These are phyloP conservation scores for Odontothrips loti DNA, from an alignment of 2,888 invertebrate genomes.

Conservation along the genomic window DNA sequence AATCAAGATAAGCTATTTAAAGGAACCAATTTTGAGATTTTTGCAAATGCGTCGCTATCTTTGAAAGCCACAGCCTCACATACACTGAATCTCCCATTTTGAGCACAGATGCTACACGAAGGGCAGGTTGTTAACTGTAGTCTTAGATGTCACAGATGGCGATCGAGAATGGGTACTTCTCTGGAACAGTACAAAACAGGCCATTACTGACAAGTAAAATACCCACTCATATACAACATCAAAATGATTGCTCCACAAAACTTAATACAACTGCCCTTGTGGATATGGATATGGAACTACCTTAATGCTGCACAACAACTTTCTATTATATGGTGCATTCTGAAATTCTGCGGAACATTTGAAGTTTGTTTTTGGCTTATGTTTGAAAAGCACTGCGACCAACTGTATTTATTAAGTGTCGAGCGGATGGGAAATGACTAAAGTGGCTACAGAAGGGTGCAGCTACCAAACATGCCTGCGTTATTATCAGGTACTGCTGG, in stretches of 20 bases:
- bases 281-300: no score
- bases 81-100: background rate
- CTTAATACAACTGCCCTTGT: no score
- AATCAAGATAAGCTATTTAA: background rate
- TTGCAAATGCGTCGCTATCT: no score
- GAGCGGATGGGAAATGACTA: background rate
- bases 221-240: background rate
- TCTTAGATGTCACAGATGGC: slow-evolving; percentile 9
- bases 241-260: background rate
- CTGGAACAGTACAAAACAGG: background rate
- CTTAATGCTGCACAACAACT: no score
- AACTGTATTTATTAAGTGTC: no score
- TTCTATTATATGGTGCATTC: no score
- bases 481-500: background rate
- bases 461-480: slow-evolving; percentile 1
- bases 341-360: no score
- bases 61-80: no score
- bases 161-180: background rate
- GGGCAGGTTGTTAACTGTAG: background rate
- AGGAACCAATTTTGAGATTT: no score
- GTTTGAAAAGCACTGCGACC: no score
- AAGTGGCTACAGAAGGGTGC: background rate
- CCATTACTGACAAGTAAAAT: background rate
- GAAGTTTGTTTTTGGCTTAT: no score
- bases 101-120: background rate